Conservation (phyloP, 2,888 invertebrate species). For the Mechanitis mazaeus region DNA sequence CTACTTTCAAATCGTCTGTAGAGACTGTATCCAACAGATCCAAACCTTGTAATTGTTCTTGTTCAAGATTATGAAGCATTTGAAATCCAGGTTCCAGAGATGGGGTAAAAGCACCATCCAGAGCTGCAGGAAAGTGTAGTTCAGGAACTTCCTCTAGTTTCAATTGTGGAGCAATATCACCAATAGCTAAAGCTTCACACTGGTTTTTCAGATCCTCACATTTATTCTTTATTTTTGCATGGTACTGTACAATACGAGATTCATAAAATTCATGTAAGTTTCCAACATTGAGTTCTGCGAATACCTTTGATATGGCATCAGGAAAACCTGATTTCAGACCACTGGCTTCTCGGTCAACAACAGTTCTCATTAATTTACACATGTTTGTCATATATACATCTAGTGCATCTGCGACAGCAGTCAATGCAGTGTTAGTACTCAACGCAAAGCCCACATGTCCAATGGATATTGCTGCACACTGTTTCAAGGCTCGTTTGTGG, state of each 20-base stretch:
- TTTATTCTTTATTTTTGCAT: slow-evolving; percentile 53
- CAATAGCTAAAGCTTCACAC: slow-evolving; percentile 55
- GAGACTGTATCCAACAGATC: slow-evolving; percentile 62
- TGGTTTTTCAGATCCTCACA: slow-evolving; percentile 50
- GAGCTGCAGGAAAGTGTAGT: slow-evolving; percentile 71
- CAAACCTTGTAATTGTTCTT: slow-evolving; percentile 71
- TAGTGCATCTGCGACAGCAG: slow-evolving; percentile 57
- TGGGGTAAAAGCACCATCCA: slow-evolving; percentile 72
- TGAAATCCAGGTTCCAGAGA: slow-evolving; percentile 80
- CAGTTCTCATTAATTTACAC: slow-evolving; percentile 61
- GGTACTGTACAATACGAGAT: slow-evolving; percentile 59
- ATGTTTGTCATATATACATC: slow-evolving; percentile 64
- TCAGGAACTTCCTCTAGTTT: slow-evolving; percentile 73
- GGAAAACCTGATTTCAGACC: slow-evolving; percentile 63
- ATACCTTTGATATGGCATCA: slow-evolving; percentile 67
- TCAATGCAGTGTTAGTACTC: slow-evolving; percentile 61
- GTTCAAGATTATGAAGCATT: slow-evolving; percentile 80
- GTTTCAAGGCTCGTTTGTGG: slow-evolving; percentile 60
- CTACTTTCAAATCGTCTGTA: slow-evolving; percentile 65
- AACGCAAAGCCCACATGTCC: slow-evolving; percentile 61
- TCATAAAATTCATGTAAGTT: slow-evolving; percentile 66
- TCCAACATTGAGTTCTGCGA: slow-evolving; percentile 63
- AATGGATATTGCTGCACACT: slow-evolving; percentile 66
- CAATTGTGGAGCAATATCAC: slow-evolving; percentile 56
- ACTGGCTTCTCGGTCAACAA: slow-evolving; percentile 63